Conservation (phyloP, 2,113 vertebrate genomes). For the Pseudorhombus dupliciocellatus region DNA sequence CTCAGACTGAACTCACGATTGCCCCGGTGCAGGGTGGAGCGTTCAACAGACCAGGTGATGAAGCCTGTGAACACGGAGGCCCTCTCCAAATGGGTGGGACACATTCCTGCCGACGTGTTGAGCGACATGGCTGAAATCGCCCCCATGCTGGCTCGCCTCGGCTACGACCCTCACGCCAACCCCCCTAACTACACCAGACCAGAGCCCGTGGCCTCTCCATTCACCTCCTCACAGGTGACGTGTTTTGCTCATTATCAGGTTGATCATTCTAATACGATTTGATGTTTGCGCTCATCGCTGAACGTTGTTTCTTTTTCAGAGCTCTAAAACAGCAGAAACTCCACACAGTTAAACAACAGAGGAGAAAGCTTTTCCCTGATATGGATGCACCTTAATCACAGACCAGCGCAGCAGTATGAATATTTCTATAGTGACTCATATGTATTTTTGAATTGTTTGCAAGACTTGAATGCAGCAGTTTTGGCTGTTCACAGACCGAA, state of each 20-base stretch:
- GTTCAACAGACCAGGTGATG: constrained; percentile 96
- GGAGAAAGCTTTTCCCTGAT: not conserved
- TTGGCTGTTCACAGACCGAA: constrained; percentile 2
- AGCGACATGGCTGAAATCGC: constrained; percentile 93
- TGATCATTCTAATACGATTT: too few species aligned
- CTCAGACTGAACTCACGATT: not conserved
- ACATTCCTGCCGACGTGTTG: constrained; percentile 91
- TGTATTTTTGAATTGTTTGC: constrained; percentile 39
- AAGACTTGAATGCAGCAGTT: constrained; percentile 28
- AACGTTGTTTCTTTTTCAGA: constrained; percentile 42
- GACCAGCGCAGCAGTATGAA: constrained; percentile 36
- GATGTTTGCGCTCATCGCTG: not conserved
- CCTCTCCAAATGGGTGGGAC: constrained; percentile 91
- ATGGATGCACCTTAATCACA: constrained; percentile 21
- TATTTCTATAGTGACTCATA: constrained; percentile 17
- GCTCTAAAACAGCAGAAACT: constrained; percentile 52
- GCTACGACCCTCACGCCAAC: constrained; percentile 93
- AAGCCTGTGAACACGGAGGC: constrained; percentile 95
- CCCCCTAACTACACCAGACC: constrained; percentile 89
- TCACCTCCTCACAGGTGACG: constrained; percentile 56
- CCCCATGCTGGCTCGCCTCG: constrained; percentile 92
- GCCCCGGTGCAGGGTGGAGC: constrained; percentile 85
- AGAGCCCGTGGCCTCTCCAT: constrained; percentile 59
- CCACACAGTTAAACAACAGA: constrained; percentile 46
- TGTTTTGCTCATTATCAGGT: too few species aligned